Conservation (phyloP, 2,888 invertebrate genomes). For the Aleiodes leptofemur region DNA sequence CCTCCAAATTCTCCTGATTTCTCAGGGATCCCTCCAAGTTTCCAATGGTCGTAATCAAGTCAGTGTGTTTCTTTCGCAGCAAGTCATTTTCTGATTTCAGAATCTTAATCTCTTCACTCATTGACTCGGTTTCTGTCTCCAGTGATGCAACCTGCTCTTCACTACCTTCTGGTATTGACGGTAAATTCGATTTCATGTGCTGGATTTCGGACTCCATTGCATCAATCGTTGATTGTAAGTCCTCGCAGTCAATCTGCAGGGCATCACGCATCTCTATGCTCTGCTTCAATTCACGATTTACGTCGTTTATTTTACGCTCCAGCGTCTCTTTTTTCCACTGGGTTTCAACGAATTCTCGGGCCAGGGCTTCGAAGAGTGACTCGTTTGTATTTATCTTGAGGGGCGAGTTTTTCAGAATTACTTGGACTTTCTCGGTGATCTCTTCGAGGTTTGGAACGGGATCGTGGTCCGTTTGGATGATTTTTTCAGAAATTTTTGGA, state of each 20-base stretch:
- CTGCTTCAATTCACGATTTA: slow-evolving; percentile 67
- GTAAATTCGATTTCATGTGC: slow-evolving; percentile 67
- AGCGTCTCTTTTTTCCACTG: slow-evolving; percentile 72
- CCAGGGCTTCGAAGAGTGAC: slow-evolving; percentile 64
- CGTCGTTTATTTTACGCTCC: slow-evolving; percentile 71
- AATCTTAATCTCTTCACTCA: slow-evolving; percentile 74
- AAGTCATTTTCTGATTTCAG: slow-evolving; percentile 71
- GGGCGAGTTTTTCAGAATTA: slow-evolving; percentile 72
- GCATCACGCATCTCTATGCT: slow-evolving; percentile 65
- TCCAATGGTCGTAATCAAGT: slow-evolving; percentile 60
- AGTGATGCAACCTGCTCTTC: slow-evolving; percentile 69
- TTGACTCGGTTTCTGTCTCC: slow-evolving; percentile 71
- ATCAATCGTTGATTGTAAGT: slow-evolving; percentile 72
- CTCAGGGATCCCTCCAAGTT: slow-evolving; percentile 75
- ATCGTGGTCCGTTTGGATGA: slow-evolving; percentile 18
- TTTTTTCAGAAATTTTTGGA: neutral
- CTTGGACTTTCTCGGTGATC: slow-evolving; percentile 71
- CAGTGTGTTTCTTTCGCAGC: slow-evolving; percentile 61
- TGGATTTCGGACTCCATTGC: slow-evolving; percentile 66
- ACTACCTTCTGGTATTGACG: slow-evolving; percentile 71
- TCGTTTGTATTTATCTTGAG: slow-evolving; percentile 70
- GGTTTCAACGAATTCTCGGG: slow-evolving; percentile 64
- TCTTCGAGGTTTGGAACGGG: slow-evolving; percentile 53
- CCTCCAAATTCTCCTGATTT: slow-evolving; percentile 77
- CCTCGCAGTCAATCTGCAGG: slow-evolving; percentile 68